Evolutionary conservation across 2,797 vertebrate species (phyloP).

Genomic region (Chromobotia macracanthus): DNA sequence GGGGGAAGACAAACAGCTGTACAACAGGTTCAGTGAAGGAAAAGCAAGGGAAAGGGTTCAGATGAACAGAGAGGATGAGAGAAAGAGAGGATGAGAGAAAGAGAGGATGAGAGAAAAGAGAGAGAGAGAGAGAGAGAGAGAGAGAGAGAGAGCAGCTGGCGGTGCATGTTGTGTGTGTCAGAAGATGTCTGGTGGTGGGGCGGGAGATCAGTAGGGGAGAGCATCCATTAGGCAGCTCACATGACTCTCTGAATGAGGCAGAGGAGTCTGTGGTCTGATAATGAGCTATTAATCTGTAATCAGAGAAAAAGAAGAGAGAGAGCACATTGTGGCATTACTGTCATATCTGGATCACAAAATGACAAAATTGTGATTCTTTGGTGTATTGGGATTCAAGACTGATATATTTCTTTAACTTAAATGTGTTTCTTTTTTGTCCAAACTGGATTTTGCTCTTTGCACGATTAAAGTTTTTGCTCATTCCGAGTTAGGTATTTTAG

Average conservation of each 20-base stretch:
- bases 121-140: conserved; percentile 5
- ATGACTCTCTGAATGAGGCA: conserved; percentile 52
- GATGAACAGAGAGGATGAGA: not conserved
- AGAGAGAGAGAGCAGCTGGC: conserved; percentile 57
- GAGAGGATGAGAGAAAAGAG: no score
- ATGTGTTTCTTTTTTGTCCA: no score
- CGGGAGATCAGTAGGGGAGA: conserved; percentile 64
- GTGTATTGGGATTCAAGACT: no score
- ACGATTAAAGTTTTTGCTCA: no score
- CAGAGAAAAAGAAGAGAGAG: conserved; percentile 46
- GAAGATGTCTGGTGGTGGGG: conserved; percentile 65
- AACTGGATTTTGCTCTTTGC: no score
- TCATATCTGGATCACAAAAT: no score
- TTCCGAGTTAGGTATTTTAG: no score
- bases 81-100: conserved; percentile 15
- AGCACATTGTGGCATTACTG: no score
- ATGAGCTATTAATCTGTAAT: conserved; percentile 72
- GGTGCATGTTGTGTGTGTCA: conserved; percentile 46
- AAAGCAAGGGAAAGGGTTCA: conserved; percentile 20
- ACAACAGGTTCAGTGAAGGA: conserved; percentile 38
- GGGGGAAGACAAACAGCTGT: conserved; percentile 57
- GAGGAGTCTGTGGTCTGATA: conserved; percentile 67
- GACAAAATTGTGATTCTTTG: no score
- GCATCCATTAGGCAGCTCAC: conserved; percentile 57
- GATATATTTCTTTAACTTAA: no score